These are phyloP conservation scores for Conger conger DNA, from an alignment of 2,113 vertebrate species.

Conservation along the genomic window DNA sequence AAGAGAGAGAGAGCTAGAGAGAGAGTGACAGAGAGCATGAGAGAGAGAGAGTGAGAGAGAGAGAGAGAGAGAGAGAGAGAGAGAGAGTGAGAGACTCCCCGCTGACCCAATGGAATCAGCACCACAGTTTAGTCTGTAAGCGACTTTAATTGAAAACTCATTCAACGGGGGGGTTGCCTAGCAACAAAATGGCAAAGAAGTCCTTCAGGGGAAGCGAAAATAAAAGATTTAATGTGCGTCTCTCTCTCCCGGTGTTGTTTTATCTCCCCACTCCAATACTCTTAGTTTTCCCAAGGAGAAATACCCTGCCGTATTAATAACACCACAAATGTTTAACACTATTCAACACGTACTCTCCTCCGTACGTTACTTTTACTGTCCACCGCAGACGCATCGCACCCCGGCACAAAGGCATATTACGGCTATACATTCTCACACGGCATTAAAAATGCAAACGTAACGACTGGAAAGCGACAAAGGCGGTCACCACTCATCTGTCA, in stretches of 20 bases:
- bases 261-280: not conserved
- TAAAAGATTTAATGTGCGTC: constrained; percentile 47
- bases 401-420: not conserved
- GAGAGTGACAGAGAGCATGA: too few relatives aligned
- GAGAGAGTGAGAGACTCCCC: not conserved
- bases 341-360: not conserved
- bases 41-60: too few relatives aligned
- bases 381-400: not conserved
- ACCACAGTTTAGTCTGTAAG: constrained; percentile 19
- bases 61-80: not conserved
- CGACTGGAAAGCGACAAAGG: not conserved
- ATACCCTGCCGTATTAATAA: not conserved
- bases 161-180: constrained; percentile 49
- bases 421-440: not conserved
- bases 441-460: not conserved
- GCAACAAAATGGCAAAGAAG: constrained; percentile 43
- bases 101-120: not conserved
- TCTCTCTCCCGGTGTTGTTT: constrained; percentile 40
- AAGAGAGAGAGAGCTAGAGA: not conserved
- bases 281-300: not conserved
- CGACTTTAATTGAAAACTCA: constrained; percentile 52
- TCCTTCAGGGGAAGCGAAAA: constrained; percentile 29
- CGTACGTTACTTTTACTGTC: not conserved
- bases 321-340: not conserved
- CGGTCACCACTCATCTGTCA: not conserved